Percentiles rank a stretch among this genome's conserved stretches.
These are phyloP conservation scores for Drosophila neotestacea DNA, from an alignment of 2,888 invertebrate genomes.

Conservation along the genomic window DNA sequence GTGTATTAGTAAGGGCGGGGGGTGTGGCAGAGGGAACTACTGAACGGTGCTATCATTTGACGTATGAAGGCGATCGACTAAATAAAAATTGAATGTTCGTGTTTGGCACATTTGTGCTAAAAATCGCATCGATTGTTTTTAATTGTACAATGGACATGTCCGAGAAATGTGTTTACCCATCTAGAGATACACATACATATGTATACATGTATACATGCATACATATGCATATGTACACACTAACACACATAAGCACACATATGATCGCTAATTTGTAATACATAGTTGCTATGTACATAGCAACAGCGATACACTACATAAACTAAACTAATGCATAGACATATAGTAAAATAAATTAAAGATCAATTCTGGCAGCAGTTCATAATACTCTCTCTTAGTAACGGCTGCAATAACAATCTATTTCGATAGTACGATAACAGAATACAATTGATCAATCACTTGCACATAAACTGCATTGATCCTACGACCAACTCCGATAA, in stretches of 20 bases:
- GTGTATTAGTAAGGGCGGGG: background rate
- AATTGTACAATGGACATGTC: slow-evolving; percentile 60
- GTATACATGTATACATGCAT: background rate
- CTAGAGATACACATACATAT: slow-evolving; percentile 9
- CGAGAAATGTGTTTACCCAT: slow-evolving; percentile 51
- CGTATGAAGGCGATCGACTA: slow-evolving; percentile 73
- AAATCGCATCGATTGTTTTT: slow-evolving; percentile 79
- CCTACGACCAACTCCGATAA: background rate
- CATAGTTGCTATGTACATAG: slow-evolving; percentile 10
- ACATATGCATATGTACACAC: background rate
- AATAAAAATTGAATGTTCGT: slow-evolving; percentile 69
- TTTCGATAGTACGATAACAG: background rate
- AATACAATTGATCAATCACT: background rate
- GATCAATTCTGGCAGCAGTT: background rate
- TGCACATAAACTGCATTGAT: background rate
- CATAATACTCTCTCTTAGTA: background rate
- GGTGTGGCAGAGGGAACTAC: background rate
- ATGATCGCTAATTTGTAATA: slow-evolving; percentile 22
- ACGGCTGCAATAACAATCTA: too few species aligned
- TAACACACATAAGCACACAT: slow-evolving; percentile 4
- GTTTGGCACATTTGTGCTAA: slow-evolving; percentile 79
- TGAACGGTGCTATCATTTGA: slow-evolving; percentile 56
- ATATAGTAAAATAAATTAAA: background rate
- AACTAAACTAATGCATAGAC: background rate
- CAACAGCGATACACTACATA: background rate